These are phyloP conservation scores for Eupithecia dodoneata DNA, from an alignment of 2,888 invertebrate species.

Conservation along the genomic window DNA sequence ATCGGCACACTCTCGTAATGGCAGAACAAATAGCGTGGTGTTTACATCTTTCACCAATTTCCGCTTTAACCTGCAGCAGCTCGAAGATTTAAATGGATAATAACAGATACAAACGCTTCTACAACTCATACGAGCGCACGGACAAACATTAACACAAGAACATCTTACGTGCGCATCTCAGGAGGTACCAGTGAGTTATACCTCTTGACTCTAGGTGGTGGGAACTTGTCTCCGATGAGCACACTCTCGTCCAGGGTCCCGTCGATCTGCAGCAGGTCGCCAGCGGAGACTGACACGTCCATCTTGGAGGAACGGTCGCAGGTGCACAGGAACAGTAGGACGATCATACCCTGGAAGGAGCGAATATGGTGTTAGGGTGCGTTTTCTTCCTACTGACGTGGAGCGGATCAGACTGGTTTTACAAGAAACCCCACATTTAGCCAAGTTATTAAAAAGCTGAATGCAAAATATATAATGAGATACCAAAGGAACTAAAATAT, in stretches of 20 bases:
- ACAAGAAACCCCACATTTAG: too few relatives aligned
- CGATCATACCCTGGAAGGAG: slow-evolving; percentile 65
- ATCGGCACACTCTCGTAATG: slow-evolving; percentile 71
- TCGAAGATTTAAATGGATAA: background rate
- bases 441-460: too few relatives aligned
- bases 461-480: too few relatives aligned
- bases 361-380: background rate
- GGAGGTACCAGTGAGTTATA: slow-evolving; percentile 40
- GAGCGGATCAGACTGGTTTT: background rate
- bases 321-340: slow-evolving; percentile 75
- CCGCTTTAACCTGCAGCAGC: background rate
- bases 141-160: background rate
- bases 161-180: background rate
- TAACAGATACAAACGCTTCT: background rate
- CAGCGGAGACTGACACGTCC: slow-evolving; percentile 79
- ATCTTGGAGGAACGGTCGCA: slow-evolving; percentile 68
- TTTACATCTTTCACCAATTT: background rate
- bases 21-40: background rate
- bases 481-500: too few relatives aligned
- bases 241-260: slow-evolving; percentile 80
- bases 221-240: slow-evolving; percentile 74
- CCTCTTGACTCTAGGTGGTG: slow-evolving; percentile 68
- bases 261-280: slow-evolving; percentile 78
- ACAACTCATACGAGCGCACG: background rate
- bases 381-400: background rate